Base-by-base conservation (phyloP, 2,888 invertebrate species). In the Elysia crispata region DNA sequence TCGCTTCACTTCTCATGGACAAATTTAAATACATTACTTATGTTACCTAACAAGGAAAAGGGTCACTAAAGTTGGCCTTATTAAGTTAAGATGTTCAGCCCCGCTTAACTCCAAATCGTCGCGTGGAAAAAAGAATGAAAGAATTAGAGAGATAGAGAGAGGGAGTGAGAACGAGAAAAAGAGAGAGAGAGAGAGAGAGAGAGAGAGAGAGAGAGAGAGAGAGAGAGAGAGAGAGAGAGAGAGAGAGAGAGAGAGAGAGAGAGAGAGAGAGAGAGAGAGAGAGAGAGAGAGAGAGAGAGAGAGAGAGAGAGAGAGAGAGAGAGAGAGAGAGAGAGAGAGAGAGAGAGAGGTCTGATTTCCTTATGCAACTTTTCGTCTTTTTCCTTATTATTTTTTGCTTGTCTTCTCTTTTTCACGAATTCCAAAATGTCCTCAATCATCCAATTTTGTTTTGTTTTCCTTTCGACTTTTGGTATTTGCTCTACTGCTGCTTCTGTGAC, bases 171-270 rank as follows among this genome's bases (percentile, higher is more conserved):
- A n/a, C 18, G 15, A 23, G 60, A 60, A 23, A 66, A 41, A 28
- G 72, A 62, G 49, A 69, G 77, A 77, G 54, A 31, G 72, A 41
- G n/a, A 54, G 62, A 30, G 62, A 31, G 20, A 23, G 62, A 18
- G 28, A 30, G 28, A 5, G 20, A 69, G 30, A 33, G 23, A 69
- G n/a, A 20, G 15, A 69, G 49, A 49, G 49, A 25, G 25, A 41
- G 28, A 18, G 50, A 28, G 49, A 76, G 28, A 49, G 49, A 49
- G 66, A 49, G 30, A 49, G 66, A 66, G 66, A 28, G 23, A 25
- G 64, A 76, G 28, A 66, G 23, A 49, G 49, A 76, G 18, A 31
- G 18, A 49, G 6, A 31, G 60, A 49, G 66, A 49, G 66, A 25
- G 76, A 49, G 33, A 50, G 41, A 49, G 25, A 30, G 62, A 33